phyloP scores from a whole-genome alignment of 1,140 invertebrate species.

The Babylonia areolata region DNA sequence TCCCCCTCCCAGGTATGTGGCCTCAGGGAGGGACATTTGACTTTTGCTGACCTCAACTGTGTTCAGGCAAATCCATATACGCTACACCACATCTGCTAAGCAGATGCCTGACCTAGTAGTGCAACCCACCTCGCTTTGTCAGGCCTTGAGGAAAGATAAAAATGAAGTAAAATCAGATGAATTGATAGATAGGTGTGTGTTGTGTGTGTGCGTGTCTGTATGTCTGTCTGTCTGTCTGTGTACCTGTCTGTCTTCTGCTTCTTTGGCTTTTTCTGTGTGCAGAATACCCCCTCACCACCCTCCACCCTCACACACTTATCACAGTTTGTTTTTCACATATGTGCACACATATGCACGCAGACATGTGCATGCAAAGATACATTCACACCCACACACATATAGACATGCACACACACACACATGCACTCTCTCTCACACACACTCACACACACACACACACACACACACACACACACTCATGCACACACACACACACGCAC shows the following conservation, averaged over 20 bases:
- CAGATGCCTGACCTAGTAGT: too few species aligned
- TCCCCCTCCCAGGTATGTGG: conserved; percentile 27
- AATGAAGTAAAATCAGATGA: too few species aligned
- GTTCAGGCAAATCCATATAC: too few species aligned
- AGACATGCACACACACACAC: not conserved
- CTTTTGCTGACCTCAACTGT: not conserved
- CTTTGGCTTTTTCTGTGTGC: not conserved
- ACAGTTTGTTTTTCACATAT: not conserved
- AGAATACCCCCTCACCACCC: too few species aligned
- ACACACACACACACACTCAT: too few species aligned
- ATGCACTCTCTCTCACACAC: not conserved
- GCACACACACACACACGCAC: too few species aligned
- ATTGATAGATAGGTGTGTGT: not conserved
- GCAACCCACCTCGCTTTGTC: too few species aligned
- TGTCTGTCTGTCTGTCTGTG: not conserved
- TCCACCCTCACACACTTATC: too few species aligned
- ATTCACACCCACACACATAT: not conserved
- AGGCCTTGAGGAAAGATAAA: too few species aligned
- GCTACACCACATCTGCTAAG: too few species aligned
- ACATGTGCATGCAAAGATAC: not conserved
- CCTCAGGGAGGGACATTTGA: not conserved
- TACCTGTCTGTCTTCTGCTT: not conserved
- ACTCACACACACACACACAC: too few species aligned
- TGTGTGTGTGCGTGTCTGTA: not conserved
- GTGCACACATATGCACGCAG: not conserved